phyloP scores from a whole-genome alignment of 2,113 vertebrate genomes.

The Seriola rivoliana region DNA sequence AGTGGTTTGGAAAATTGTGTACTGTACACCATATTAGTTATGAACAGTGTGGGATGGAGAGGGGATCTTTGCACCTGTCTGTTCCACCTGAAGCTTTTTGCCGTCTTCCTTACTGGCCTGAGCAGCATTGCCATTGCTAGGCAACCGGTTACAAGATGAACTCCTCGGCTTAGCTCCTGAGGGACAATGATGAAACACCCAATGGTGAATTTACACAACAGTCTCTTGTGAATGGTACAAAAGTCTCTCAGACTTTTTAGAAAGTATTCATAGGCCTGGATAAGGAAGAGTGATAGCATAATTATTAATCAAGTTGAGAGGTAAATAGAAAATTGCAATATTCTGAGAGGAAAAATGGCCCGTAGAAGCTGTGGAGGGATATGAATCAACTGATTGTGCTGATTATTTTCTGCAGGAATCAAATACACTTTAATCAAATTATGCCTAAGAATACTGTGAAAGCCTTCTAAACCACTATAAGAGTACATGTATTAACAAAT shows the following conservation, averaged over 20 bases:
- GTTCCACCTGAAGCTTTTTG: slow-evolving; percentile 88
- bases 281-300: slow-evolving; percentile 12
- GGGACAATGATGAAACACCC: slow-evolving; percentile 84
- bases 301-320: slow-evolving; percentile 26
- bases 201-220: slow-evolving; percentile 47
- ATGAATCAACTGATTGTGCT: slow-evolving; percentile 6
- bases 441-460: not conserved
- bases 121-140: slow-evolving; percentile 88
- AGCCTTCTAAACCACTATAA: not conserved
- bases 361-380: slow-evolving; percentile 58
- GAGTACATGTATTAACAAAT: slow-evolving; percentile 1
- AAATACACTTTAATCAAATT: slow-evolving; percentile 23
- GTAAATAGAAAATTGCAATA: slow-evolving; percentile 27
- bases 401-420: slow-evolving; percentile 26
- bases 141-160: slow-evolving; percentile 91
- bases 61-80: slow-evolving; percentile 87
- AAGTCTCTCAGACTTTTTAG: slow-evolving; percentile 1
- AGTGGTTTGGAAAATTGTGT: slow-evolving; percentile 10
- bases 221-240: slow-evolving; percentile 1
- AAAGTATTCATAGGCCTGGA: slow-evolving; percentile 37
- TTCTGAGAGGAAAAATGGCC: slow-evolving; percentile 23
- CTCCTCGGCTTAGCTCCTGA: slow-evolving; percentile 89
- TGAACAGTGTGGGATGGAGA: slow-evolving; percentile 20
- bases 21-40: slow-evolving; percentile 6
- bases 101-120: slow-evolving; percentile 86